Percentiles rank a stretch among this genome's conserved stretches.
Evolutionary conservation across 2,797 vertebrate genomes (phyloP).

Genomic region (Mus caroli): DNA sequence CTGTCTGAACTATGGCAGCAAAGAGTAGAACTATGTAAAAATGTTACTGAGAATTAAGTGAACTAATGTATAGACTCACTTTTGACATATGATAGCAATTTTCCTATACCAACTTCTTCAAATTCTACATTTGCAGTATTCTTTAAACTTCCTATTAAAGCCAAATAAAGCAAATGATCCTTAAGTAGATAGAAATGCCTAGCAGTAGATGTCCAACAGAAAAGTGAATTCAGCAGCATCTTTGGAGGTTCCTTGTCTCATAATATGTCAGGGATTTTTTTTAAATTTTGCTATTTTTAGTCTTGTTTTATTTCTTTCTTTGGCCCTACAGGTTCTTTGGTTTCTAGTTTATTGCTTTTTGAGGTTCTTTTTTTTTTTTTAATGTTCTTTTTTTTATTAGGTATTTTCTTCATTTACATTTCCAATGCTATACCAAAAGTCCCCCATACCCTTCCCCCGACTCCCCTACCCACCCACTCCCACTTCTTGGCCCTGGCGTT

Average conservation of each 20-base stretch:
- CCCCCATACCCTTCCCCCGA: too few relatives aligned
- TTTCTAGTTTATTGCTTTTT: not conserved
- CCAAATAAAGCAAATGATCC: not conserved
- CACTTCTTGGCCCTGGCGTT: too few relatives aligned
- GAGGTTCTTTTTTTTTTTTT: too few relatives aligned
- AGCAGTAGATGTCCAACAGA: not conserved
- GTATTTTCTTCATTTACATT: too few relatives aligned
- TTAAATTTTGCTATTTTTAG: not conserved
- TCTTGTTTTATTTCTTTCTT: not conserved
- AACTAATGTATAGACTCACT: not conserved
- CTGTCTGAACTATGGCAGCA: not conserved
- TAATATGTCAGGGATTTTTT: not conserved
- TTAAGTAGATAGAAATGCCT: not conserved
- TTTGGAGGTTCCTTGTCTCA: not conserved
- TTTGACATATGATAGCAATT: not conserved
- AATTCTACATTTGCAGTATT: slow-evolving; percentile 32
- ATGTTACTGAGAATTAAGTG: not conserved
- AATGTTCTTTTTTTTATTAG: too few relatives aligned
- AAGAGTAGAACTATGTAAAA: not conserved
- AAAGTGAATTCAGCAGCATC: not conserved
- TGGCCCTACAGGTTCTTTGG: not conserved
- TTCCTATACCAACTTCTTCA: not conserved
- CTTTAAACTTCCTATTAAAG: slow-evolving; percentile 2
- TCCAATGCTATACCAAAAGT: too few relatives aligned
- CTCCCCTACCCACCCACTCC: too few relatives aligned